A percentile compares a stretch with the other conserved stretches of the same genome.
phyloP scores from a whole-genome alignment of 1,140 invertebrate species.

The Goniozus legneri region DNA sequence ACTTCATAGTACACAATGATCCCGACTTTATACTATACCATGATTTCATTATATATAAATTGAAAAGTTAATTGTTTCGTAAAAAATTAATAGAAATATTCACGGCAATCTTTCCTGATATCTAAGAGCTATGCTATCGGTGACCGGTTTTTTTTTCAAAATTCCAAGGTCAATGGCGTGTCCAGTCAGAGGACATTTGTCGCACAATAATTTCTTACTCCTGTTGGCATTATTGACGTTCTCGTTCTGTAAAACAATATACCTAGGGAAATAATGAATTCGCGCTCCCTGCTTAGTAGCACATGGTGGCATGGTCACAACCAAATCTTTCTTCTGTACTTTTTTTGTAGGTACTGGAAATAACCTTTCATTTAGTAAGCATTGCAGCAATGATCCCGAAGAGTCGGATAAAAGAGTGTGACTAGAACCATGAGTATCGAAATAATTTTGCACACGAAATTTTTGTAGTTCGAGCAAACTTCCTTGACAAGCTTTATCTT shows the following conservation, averaged over 20 bases:
- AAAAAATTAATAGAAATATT: too few relatives aligned
- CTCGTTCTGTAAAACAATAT: slow-evolving; percentile 32
- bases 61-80: too few relatives aligned
- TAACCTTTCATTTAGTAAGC: slow-evolving; percentile 35
- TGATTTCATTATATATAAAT: too few relatives aligned
- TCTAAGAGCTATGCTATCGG: slow-evolving; percentile 38
- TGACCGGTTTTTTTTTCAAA: slow-evolving; percentile 24
- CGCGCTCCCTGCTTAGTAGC: slow-evolving; percentile 29
- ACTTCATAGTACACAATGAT: too few relatives aligned
- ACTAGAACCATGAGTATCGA: slow-evolving; percentile 42
- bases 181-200: slow-evolving; percentile 34
- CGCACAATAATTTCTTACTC: slow-evolving; percentile 10
- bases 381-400: slow-evolving; percentile 32
- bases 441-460: slow-evolving; percentile 44
- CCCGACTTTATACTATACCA: too few relatives aligned
- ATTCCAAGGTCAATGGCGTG: slow-evolving; percentile 37
- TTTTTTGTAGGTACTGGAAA: slow-evolving; percentile 32
- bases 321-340: slow-evolving; percentile 26
- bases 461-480: slow-evolving; percentile 22
- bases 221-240: too few relatives aligned
- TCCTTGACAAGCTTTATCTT: slow-evolving; percentile 6
- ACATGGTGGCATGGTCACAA: slow-evolving; percentile 35
- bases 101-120: slow-evolving; percentile 35
- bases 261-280: slow-evolving; percentile 42
- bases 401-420: slow-evolving; percentile 25